Conservation (phyloP, 1,140 invertebrate species). For the Papilio machaon region DNA sequence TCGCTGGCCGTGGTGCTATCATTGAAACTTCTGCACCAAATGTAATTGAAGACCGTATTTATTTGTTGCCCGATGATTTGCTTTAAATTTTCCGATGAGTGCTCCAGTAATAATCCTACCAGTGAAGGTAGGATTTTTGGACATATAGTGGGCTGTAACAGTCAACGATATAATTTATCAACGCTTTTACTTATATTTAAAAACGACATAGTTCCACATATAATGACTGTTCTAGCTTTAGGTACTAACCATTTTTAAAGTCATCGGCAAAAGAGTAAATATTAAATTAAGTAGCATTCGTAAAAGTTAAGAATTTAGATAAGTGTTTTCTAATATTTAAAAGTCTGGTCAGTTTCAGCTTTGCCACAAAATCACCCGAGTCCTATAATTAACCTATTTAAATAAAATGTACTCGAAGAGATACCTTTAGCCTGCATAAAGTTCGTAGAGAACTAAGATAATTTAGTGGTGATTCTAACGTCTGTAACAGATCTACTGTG, state of each 20-base stretch:
- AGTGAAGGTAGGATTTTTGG: constrained; percentile 66
- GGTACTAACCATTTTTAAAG: neutral
- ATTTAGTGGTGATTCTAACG: constrained; percentile 46
- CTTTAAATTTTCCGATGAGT: constrained; percentile 55
- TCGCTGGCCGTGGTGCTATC: constrained; percentile 50
- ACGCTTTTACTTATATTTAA: neutral
- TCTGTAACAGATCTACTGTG: constrained; percentile 46
- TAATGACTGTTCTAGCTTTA: neutral
- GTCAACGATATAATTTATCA: constrained; percentile 28
- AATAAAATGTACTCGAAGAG: constrained; percentile 30
- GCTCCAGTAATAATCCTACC: constrained; percentile 64
- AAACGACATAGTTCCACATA: neutral
- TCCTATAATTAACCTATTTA: neutral
- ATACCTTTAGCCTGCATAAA: constrained; percentile 51
- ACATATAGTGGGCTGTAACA: constrained; percentile 62
- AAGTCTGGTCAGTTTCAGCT: neutral
- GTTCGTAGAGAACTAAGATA: constrained; percentile 43
- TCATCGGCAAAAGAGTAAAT: neutral
- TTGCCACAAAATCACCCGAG: neutral
- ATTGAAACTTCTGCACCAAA: constrained; percentile 62
- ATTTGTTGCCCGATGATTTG: constrained; percentile 58
- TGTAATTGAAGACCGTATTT: constrained; percentile 64
- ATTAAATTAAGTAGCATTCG: neutral
- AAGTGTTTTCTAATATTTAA: neutral
- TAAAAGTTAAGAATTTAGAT: neutral